Evolutionary conservation across 2,888 invertebrate species (phyloP), one percentile per base, ranked within the genome.

Genomic region (Chloroclysta siterata): DNA sequence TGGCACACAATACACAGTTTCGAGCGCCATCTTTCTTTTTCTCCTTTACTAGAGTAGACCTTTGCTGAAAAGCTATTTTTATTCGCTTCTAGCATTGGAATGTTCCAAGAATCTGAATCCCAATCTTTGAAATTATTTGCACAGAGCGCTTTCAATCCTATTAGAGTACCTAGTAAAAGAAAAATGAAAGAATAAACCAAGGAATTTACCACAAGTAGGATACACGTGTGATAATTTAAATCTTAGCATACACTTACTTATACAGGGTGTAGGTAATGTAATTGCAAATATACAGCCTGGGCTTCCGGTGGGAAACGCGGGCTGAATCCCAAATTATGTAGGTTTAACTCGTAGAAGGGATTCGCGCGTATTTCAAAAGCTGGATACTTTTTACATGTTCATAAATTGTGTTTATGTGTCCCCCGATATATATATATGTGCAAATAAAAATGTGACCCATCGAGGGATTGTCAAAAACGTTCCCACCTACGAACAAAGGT

Each of bases 211-310:
- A 33, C 48, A 52, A 57, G 51, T 66, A 63, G 58, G 62, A 53
- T 71, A 72, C 70, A 69, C 64, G 67, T 72, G 66, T 72, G 74
- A 75, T 78, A 79, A 78, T 78, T 78, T 75, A 74, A 81, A 83
- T 79, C 77, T 76, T 74, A 59, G 63, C 63, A 69, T 71, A 70
- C 68, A 39, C 36, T 11, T 39, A 39, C 36, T 11, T 39, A 46
- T 46, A 63, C 69, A 62, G 71, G 56, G 66, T 74, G 77, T 73
- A 72, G 71, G 81, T 82, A 84, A 84, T 84, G 78, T 80, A 83
- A 83, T 84, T 83, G 81, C 79, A 83, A 84, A 84, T 83, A 82
- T 81, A 80, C 83, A 74, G 72, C 66, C 67, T 60, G 44, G 63
- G 74, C 72, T 73, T 67, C 71, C 68, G 72, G 70, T 70, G 57